These are phyloP conservation scores for Cnemophilus loriae DNA, from an alignment of 2,113 vertebrate species.

Conservation along the genomic window DNA sequence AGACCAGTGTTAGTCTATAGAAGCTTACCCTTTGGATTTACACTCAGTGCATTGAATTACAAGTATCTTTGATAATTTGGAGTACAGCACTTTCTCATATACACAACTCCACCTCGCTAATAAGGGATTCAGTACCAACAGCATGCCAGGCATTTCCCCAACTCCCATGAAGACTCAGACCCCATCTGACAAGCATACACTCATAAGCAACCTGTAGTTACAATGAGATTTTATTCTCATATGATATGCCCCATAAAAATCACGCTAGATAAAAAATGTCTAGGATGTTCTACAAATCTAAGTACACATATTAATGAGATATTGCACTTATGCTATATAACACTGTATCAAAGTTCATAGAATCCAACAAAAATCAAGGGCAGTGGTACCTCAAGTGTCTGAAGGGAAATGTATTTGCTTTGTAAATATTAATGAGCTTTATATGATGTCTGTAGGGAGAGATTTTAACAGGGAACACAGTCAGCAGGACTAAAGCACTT, in stretches of 20 bases:
- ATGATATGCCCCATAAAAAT: neutral
- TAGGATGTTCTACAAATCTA: neutral
- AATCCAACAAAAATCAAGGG: neutral
- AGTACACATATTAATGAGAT: neutral
- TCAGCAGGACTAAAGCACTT: neutral
- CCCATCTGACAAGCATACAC: neutral
- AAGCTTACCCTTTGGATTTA: neutral
- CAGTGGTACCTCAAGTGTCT: neutral
- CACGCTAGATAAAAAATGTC: neutral
- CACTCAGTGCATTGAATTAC: neutral
- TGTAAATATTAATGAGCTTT: constrained; percentile 1
- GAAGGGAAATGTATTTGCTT: neutral
- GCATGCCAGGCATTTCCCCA: neutral
- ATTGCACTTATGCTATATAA: neutral
- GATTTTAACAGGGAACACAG: neutral
- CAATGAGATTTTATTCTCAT: neutral
- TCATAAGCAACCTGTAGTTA: neutral
- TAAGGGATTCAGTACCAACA: neutral
- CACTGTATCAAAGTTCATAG: neutral
- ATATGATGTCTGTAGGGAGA: neutral
- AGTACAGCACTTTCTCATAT: neutral
- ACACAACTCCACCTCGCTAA: neutral
- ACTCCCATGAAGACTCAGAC: neutral
- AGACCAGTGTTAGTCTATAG: neutral
- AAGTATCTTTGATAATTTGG: neutral